Percentiles rank a stretch among this genome's conserved stretches.
phyloP scores from a whole-genome alignment of 2,888 invertebrate genomes.

The Salticus scenicus region DNA sequence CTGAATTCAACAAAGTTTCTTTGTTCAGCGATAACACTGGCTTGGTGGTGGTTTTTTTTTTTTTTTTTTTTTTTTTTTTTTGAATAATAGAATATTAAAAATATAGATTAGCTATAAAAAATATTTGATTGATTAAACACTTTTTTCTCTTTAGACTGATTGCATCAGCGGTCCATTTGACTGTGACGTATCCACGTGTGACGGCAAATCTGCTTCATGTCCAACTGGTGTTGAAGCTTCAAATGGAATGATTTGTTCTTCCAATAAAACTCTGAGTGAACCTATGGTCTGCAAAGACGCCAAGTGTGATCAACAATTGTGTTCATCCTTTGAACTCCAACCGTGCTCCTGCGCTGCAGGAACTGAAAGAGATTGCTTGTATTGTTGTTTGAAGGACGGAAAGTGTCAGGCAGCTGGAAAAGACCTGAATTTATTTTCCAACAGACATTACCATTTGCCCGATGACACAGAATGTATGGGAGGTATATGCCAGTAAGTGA shows the following conservation, averaged over 20 bases:
- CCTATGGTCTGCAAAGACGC: neutral
- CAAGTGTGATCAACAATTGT: neutral
- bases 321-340: neutral
- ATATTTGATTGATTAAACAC: too few relatives aligned
- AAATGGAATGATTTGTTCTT: neutral
- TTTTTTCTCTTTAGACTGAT: too few relatives aligned
- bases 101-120: too few relatives aligned
- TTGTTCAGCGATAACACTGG: too few relatives aligned
- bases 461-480: neutral
- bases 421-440: neutral
- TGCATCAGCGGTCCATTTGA: neutral
- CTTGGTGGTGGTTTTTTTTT: too few relatives aligned
- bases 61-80: too few relatives aligned
- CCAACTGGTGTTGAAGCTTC: neutral
- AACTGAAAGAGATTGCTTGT: neutral
- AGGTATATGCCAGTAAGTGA: neutral
- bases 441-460: neutral
- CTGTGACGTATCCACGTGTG: neutral
- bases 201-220: neutral
- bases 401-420: conserved; percentile 2
- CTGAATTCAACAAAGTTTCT: too few relatives aligned
- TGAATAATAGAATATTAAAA: too few relatives aligned
- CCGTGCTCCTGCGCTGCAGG: neutral
- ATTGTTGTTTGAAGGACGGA: neutral
- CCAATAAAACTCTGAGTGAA: neutral